Base-by-base conservation (phyloP, 2,888 invertebrate species). In the Drosophila subquinaria region DNA sequence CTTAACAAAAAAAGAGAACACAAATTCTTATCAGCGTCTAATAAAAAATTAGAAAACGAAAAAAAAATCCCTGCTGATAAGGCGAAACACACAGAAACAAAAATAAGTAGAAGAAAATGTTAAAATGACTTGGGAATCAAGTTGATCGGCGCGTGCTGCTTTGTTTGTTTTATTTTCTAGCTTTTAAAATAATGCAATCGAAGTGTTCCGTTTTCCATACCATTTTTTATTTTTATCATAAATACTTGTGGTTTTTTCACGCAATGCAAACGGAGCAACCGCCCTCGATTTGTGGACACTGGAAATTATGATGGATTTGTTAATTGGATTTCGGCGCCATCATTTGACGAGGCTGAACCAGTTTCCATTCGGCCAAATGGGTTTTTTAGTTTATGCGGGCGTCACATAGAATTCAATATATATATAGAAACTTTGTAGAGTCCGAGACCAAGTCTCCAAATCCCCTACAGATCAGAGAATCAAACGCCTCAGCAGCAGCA, bases 291-390 rank as follows among this genome's bases (percentile, higher is more conserved):
- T 84, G 82, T 88, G 72, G 73, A 63, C 71, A 69, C 68, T 88
- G 78, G 73, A 83, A 91, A 90, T 91, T 90, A 90, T 86, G 84
- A 91, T 82, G 73, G 79, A 84, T 79, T 80, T 79, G 90, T 81
- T 90, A 90, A 90, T 90, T 90, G 82, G 51, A 73, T 76, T 81
- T 79, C 78, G 76, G 69, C 73, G 74, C 78, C 81, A 71, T 68
- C 75, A 72, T 75, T 68, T 56, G 67, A 64, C 53, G 69, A 72
- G 71, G 68, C 30, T 81, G 71, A 84, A 81, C 82, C 73, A 87
- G 89, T 84, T 87, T 81, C 48, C 40, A 42, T 38, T 45, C 42
- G 13, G n/a, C 17, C 15, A 38, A 60, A 61, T 52, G n/a, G 36
- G 23, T 50, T 53, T 53, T 53, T 61, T 57, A 40, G 53, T 45